Evolutionary conservation across 92 coral and sea anemone species (phyloP).

Genomic region (Zoanthus solanderi): DNA sequence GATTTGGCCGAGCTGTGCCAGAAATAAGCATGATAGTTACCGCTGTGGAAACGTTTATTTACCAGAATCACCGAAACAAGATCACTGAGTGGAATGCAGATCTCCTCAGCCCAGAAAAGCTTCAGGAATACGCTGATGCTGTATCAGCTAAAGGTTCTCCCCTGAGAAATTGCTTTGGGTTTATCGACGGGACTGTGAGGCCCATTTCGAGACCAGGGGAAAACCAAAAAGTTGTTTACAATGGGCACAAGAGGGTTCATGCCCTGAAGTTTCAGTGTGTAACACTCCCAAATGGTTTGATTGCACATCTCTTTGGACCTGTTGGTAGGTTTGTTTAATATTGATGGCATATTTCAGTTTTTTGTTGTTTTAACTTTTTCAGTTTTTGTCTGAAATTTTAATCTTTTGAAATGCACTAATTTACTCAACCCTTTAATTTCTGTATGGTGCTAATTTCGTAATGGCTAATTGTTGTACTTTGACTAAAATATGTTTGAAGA

Average conservation of each 20-base stretch:
- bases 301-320: constrained; percentile 27
- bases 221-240: not conserved
- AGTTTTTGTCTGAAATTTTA: constrained; percentile 22
- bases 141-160: constrained; percentile 57
- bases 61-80: constrained; percentile 21
- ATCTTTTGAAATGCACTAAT: constrained; percentile 25
- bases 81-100: constrained; percentile 50
- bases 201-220: constrained; percentile 9
- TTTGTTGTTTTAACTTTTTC: constrained; percentile 22
- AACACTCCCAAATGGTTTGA: constrained; percentile 28
- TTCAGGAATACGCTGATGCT: constrained; percentile 52
- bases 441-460: constrained; percentile 28
- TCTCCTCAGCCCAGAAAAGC: constrained; percentile 49
- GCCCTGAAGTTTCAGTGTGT: constrained; percentile 22
- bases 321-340: constrained; percentile 33
- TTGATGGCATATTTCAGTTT: constrained; percentile 18
- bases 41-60: constrained; percentile 33
- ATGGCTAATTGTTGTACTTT: constrained; percentile 19
- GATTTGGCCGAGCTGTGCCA: constrained; percentile 51
- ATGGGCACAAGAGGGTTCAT: not conserved
- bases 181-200: no score
- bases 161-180: constrained; percentile 45
- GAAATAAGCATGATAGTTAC: constrained; percentile 14
- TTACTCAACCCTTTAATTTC: constrained; percentile 29
- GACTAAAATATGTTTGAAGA: constrained; percentile 10